Conservation (phyloP, 2,888 invertebrate genomes). For the Parapristionchus giblindavisi region DNA sequence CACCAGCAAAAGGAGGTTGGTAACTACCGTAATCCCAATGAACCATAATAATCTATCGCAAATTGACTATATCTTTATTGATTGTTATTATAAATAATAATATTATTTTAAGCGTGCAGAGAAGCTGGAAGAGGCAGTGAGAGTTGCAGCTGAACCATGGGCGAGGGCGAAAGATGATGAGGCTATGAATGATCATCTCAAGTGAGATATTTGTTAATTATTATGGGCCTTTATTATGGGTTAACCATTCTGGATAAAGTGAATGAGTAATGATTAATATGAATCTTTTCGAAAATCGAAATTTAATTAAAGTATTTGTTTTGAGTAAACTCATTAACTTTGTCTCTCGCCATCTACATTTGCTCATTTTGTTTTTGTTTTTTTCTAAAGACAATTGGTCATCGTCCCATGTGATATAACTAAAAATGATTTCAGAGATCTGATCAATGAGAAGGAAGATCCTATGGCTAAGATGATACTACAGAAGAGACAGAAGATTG, state of each 20-base stretch:
- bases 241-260: too few relatives aligned
- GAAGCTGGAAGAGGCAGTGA: constrained; percentile 79
- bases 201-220: constrained; percentile 46
- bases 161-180: constrained; percentile 87
- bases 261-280: too few relatives aligned
- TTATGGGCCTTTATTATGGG: too few relatives aligned
- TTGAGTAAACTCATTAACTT: too few relatives aligned
- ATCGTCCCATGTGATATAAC: too few relatives aligned
- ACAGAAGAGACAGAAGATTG: constrained; percentile 80
- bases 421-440: constrained; percentile 73
- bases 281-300: too few relatives aligned
- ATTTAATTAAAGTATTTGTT: too few relatives aligned
- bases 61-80: neutral
- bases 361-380: neutral
- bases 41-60: too few relatives aligned
- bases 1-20: constrained; percentile 57
- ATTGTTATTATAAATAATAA: neutral
- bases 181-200: constrained; percentile 84
- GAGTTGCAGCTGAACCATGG: constrained; percentile 89
- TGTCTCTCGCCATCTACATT: too few relatives aligned
- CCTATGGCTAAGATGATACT: constrained; percentile 82
- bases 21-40: too few relatives aligned
- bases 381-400: too few relatives aligned
- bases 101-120: constrained; percentile 74
- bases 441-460: constrained; percentile 82